A percentile compares a stretch with the other conserved stretches of the same genome.
Conservation (phyloP, 2,113 vertebrate genomes). For the Oncorhynchus gorbuscha region DNA sequence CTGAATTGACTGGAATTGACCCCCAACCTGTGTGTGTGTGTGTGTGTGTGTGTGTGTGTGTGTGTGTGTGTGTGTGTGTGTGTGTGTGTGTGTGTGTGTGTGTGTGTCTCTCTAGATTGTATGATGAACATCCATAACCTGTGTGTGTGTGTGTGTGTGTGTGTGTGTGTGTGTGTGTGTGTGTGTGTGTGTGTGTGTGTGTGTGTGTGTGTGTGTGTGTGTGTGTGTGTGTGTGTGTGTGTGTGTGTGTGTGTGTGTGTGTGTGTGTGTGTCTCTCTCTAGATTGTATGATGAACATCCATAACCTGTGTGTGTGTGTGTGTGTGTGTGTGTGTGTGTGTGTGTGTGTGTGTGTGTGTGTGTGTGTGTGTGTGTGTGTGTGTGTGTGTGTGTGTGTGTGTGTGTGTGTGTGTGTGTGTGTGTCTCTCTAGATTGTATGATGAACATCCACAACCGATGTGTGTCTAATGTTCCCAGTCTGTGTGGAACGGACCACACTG, state of each 20-base stretch:
- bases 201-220: too few relatives aligned
- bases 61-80: background rate
- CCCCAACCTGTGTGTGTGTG: background rate
- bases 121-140: too few relatives aligned
- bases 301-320: too few relatives aligned
- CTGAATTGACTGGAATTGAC: too few relatives aligned
- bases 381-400: conserved; percentile 11
- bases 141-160: too few relatives aligned
- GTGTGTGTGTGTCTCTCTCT: too few relatives aligned
- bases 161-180: too few relatives aligned
- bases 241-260: too few relatives aligned
- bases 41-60: conserved; percentile 7
- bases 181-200: too few relatives aligned
- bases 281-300: too few relatives aligned
- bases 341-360: conserved; percentile 1
- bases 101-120: background rate
- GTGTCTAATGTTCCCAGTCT: conserved; percentile 96
- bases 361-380: conserved; percentile 4
- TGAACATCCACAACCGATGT: conserved; percentile 97
- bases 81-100: background rate
- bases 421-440: conserved; percentile 77
- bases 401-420: background rate
- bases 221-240: too few relatives aligned
- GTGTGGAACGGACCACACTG: conserved; percentile 95
- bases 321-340: background rate